Conservation (phyloP, 2,113 vertebrate species). For the Emberiza fucata region DNA sequence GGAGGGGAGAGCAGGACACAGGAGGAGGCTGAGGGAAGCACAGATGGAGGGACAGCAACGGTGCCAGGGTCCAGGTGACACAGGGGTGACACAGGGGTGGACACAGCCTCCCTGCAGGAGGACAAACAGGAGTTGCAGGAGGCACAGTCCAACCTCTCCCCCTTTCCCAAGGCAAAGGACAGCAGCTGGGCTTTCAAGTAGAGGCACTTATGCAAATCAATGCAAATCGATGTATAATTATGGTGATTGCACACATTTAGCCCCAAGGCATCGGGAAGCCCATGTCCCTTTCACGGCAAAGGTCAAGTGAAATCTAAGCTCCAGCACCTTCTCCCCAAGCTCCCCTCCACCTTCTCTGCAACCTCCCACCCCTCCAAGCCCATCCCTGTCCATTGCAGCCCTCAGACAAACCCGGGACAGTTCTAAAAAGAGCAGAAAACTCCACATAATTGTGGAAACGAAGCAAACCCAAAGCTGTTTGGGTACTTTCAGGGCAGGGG, state of each 20-base stretch:
- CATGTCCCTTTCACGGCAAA: neutral
- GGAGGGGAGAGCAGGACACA: neutral
- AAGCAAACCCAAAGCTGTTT: neutral
- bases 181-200: slow-evolving; percentile 14
- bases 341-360: neutral
- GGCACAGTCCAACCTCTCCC: neutral
- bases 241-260: slow-evolving; percentile 5
- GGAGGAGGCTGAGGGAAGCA: neutral
- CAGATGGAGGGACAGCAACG: neutral
- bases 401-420: neutral
- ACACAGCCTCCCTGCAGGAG: neutral
- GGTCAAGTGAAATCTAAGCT: neutral
- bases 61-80: neutral
- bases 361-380: neutral
- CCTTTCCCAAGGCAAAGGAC: slow-evolving; percentile 16
- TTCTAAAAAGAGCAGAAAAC: neutral
- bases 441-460: neutral
- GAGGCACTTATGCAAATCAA: slow-evolving; percentile 14
- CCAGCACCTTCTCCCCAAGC: neutral
- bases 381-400: neutral
- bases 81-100: too few species aligned
- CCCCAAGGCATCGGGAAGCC: neutral
- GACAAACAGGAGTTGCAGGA: neutral
- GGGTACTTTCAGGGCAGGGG: neutral
- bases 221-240: slow-evolving; percentile 37